Evolutionary conservation across 2,797 vertebrate species (phyloP).

Genomic region (Balearica regulorum): DNA sequence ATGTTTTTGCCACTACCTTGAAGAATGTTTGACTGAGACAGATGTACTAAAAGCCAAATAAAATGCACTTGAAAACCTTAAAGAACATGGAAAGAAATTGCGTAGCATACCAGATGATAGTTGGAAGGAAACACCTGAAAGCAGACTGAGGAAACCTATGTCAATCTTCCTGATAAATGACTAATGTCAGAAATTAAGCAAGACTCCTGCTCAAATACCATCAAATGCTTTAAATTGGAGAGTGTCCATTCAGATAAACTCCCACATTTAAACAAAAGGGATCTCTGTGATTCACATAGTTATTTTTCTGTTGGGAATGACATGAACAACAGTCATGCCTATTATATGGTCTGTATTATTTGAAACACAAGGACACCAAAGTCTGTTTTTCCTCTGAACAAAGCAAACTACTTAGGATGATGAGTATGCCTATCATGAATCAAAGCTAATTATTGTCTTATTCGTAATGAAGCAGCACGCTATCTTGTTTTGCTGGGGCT

Average conservation of each 20-base stretch:
- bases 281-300: neutral
- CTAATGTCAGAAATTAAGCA: neutral
- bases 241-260: neutral
- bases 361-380: neutral
- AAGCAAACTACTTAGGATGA: neutral
- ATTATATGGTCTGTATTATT: neutral
- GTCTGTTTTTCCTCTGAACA: neutral
- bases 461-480: neutral
- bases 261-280: neutral
- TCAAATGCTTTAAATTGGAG: neutral
- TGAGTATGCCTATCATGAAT: neutral
- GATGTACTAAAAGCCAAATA: neutral
- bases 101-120: neutral
- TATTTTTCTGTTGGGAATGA: neutral
- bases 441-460: neutral
- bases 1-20: neutral
- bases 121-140: neutral
- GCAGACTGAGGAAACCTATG: neutral
- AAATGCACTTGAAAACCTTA: neutral
- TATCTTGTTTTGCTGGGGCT: neutral
- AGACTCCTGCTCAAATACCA: neutral
- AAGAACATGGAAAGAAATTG: neutral
- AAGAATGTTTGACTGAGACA: neutral
- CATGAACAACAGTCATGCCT: neutral
- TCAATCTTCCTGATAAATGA: neutral